Base-by-base conservation (phyloP, 2,113 vertebrate species). In the Caranx ignobilis region DNA sequence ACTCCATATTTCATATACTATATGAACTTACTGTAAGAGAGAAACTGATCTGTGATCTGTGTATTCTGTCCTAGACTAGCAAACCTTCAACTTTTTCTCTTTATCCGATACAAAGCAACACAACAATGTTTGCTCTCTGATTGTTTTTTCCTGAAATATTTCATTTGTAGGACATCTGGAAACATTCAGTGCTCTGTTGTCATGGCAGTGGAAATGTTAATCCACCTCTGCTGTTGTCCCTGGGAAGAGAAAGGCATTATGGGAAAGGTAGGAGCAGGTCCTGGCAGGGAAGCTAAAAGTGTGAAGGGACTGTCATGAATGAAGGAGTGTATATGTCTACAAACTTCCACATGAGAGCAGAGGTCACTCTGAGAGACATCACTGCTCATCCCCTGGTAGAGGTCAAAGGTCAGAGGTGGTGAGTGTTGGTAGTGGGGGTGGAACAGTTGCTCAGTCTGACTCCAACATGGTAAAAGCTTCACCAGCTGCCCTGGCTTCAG, bases 331-430 rank as follows among this genome's bases (percentile, higher is more conserved):
- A 45, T 61, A 52, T 56, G 64, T 71, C 41, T 62, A 37, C 31
- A 70, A 73, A 65, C 63, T 19, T 73, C 66, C 60, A 56, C 21
- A 63, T 68, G 70, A 54, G 35, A 79, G 75, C 61, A 73, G 52
- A 67, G 75, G 55, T 82, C 56, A 32, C 26, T 18, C 62, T 56
- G 68, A 41, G 35, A 70, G 62, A 56, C 70, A 47, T 54, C 5
- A 1, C 45, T 62, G 75, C 71, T 87, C 82, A 56, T 87, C 75
- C 57, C 18, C 55, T 78, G 34, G 32, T 34, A 48, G 60, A 79
- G 83, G 71, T 89, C 74, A 72, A 63, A 85, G 88, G 75, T 88
- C 85, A 61, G 32, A 13, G 34, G 39, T 47, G 35, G 64, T 79
- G 69, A 70, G 81, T 63, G 71, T 81, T 11, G 1, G 54, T 48